Base-by-base conservation (phyloP, 2,113 vertebrate genomes). In the Lutjanus erythropterus region DNA sequence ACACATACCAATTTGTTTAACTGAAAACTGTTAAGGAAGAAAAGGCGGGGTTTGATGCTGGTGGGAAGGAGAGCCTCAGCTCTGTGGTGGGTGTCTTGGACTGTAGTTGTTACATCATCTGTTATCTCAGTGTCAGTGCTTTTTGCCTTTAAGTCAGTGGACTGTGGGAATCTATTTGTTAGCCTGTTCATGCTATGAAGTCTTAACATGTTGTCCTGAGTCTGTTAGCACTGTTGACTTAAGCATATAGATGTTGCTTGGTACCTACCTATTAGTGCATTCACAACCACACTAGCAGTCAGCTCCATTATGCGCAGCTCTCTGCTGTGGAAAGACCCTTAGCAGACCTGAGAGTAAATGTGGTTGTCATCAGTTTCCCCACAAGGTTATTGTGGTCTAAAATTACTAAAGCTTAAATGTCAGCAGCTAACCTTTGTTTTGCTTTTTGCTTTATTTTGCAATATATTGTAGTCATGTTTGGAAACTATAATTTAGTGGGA, bases 111-210 rank as follows among this genome's bases (percentile, higher is more conserved):
- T 78, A 41, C 53, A 31, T 81, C 56, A 84, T 21, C 31, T 52
- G 56, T 62, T 74, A 66, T 52, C 71, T 78, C 41, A 37, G 73
- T 67, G 70, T 66, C 35, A 47, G 53, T 71, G 65, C 25, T 29
- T 52, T 21, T 58, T 75, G 66, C 53, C 69, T 76, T 41, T 39
- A 46, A 55, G 37, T 61, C 59, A 42, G 37, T 41, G 56, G 23
- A 35, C 49, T 75, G 60, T 81, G 21, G 35, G 35, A 79, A 67
- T 65, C 59, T 29, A 69, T 39, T n/a, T 39, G 42, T 44, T 12
- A 29, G 8, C 62, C n/a, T 75, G 31, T 85, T 70, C 19, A 52
- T 42, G 27, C 50, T 44, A 19, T 82, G 53, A 78, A 62, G 33
- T 73, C 5, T 69, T 37, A 2, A 16, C 61, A 18, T 44, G 39